Evolutionary conservation across 2,888 invertebrate species (phyloP).

Genomic region (Temnothorax unifasciatus): DNA sequence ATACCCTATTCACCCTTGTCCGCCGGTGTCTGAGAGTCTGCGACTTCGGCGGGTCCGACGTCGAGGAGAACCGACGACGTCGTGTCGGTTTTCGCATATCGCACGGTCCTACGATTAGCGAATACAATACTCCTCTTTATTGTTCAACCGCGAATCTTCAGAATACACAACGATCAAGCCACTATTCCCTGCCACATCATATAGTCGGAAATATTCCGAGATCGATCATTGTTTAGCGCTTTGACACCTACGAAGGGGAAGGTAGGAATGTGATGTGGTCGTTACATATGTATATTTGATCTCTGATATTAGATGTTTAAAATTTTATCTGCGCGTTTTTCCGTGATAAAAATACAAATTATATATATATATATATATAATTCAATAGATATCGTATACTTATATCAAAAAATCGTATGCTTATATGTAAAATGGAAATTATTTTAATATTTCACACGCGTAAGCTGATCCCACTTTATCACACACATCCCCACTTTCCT

Average conservation of each 20-base stretch:
- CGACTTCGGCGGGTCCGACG: conserved; percentile 15
- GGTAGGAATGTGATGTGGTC: neutral
- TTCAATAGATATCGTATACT: neutral
- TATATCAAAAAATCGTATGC: neutral
- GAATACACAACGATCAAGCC: conserved; percentile 34
- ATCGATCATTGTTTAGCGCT: conserved; percentile 40
- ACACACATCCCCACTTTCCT: neutral
- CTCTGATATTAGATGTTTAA: neutral
- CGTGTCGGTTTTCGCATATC: conserved; percentile 45
- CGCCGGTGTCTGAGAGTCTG: conserved; percentile 32
- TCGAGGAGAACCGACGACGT: conserved; percentile 44
- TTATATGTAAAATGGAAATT: conserved; percentile 10
- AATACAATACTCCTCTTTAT: conserved; percentile 45
- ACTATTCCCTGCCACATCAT: conserved; percentile 45
- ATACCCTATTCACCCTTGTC: conserved; percentile 47
- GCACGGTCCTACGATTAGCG: conserved; percentile 44
- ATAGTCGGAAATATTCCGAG: conserved; percentile 36
- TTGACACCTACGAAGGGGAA: conserved; percentile 16
- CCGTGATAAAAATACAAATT: neutral
- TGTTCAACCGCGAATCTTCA: conserved; percentile 34
- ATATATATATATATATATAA: neutral
- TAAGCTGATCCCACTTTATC: neutral
- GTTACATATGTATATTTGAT: neutral
- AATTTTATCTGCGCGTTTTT: neutral
- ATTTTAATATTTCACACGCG: neutral